Percentiles rank a stretch among this genome's conserved stretches.
These are phyloP conservation scores for Ptilonorhynchus violaceus DNA, from an alignment of 2,113 vertebrate species.

Conservation along the genomic window DNA sequence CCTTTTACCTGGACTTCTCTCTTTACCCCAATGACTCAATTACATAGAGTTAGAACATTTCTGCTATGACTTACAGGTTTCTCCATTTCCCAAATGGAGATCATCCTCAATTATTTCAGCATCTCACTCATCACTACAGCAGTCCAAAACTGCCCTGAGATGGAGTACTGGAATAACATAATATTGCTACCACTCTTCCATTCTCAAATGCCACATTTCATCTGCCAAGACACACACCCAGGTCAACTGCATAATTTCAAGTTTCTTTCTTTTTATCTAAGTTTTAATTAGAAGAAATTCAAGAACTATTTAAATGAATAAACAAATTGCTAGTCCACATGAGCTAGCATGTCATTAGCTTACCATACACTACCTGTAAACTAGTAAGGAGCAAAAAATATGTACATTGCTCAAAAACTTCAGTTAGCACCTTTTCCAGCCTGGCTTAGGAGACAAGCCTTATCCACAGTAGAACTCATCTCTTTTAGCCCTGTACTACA, in stretches of 20 bases:
- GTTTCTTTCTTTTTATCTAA: neutral
- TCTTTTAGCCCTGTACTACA: neutral
- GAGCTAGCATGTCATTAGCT: neutral
- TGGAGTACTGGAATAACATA: neutral
- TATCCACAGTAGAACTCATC: neutral
- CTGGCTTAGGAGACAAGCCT: neutral
- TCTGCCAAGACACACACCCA: neutral
- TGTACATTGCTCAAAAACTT: neutral
- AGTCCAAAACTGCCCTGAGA: neutral
- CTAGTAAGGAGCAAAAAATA: neutral
- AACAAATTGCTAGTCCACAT: neutral
- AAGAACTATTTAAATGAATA: neutral
- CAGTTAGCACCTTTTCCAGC: neutral
- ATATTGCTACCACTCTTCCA: neutral
- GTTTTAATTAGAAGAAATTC: neutral
- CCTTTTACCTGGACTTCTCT: neutral
- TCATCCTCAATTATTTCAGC: neutral
- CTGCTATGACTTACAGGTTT: neutral
- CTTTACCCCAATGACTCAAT: neutral
- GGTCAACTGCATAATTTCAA: neutral
- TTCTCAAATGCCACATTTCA: neutral
- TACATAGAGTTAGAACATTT: neutral
- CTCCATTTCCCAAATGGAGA: neutral
- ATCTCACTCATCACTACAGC: neutral
- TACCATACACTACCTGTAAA: neutral